phyloP scores from a whole-genome alignment of 2,888 invertebrate species.

The Hedychridium roseum region DNA sequence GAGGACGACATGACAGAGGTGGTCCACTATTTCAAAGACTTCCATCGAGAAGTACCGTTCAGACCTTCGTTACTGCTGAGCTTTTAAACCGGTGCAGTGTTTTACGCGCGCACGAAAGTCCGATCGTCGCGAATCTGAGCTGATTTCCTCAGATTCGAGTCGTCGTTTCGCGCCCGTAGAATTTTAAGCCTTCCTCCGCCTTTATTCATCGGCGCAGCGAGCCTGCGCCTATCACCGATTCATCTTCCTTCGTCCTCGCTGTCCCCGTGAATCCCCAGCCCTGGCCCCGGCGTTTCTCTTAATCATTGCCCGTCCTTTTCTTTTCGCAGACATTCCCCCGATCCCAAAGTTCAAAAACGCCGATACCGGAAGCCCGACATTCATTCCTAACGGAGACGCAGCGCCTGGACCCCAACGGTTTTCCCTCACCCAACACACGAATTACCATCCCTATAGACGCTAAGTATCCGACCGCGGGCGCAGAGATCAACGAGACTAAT shows the following conservation, averaged over 20 bases:
- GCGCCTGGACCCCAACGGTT: slow-evolving; percentile 66
- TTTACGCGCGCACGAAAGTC: slow-evolving; percentile 44
- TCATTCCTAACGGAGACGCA: slow-evolving; percentile 55
- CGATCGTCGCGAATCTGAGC: slow-evolving; percentile 24
- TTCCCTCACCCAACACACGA: slow-evolving; percentile 63
- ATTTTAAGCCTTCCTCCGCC: too few relatives aligned
- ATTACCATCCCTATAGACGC: slow-evolving; percentile 67
- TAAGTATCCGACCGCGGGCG: slow-evolving; percentile 41
- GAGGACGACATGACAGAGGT: slow-evolving; percentile 38
- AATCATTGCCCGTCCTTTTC: slow-evolving; percentile 21
- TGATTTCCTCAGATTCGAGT: slow-evolving; percentile 27
- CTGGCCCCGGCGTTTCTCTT: not conserved
- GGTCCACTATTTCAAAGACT: slow-evolving; percentile 44
- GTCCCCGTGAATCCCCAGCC: too few relatives aligned
- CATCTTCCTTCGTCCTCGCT: too few relatives aligned
- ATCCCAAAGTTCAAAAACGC: slow-evolving; percentile 55
- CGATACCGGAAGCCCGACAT: slow-evolving; percentile 50
- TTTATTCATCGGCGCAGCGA: too few relatives aligned
- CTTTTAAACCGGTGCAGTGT: slow-evolving; percentile 49
- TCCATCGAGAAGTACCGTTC: slow-evolving; percentile 11
- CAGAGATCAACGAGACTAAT: slow-evolving; percentile 3
- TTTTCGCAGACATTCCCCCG: slow-evolving; percentile 48
- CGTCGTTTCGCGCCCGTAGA: too few relatives aligned
- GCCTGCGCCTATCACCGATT: too few relatives aligned
- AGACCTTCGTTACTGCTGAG: slow-evolving; percentile 16